These are phyloP conservation scores for Coendou prehensilis DNA, from an alignment of 2,797 vertebrate genomes.

Conservation along the genomic window DNA sequence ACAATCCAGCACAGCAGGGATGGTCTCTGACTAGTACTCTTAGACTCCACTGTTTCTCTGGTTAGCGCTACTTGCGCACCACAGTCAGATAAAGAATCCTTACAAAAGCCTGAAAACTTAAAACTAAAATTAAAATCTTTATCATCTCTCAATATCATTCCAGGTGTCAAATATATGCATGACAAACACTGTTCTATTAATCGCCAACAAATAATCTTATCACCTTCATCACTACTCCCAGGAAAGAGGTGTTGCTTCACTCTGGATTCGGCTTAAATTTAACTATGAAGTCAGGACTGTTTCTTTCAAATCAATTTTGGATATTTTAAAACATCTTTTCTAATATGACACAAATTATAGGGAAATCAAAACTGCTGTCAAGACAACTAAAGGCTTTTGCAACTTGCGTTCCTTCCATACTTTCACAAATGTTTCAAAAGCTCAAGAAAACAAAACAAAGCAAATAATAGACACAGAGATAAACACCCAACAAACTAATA, in stretches of 20 bases:
- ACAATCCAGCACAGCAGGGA: background rate
- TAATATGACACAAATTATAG: conserved; percentile 66
- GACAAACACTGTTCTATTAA: background rate
- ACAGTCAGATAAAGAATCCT: conserved; percentile 28
- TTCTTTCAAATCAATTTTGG: conserved; percentile 43
- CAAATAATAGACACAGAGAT: conserved; percentile 35
- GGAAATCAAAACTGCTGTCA: conserved; percentile 77
- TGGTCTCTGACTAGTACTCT: conserved; percentile 30
- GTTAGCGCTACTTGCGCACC: conserved; percentile 11
- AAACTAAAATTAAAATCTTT: conserved; percentile 30
- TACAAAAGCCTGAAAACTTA: conserved; percentile 55
- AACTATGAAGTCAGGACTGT: background rate
- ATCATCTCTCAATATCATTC: background rate
- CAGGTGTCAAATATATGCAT: background rate
- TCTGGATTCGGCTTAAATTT: conserved; percentile 47
- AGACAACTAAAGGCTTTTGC: conserved; percentile 65
- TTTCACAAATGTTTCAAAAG: conserved; percentile 62
- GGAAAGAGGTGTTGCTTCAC: background rate
- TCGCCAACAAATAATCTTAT: background rate
- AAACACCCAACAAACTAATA: background rate
- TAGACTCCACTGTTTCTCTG: background rate
- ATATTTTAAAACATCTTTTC: conserved; percentile 73
- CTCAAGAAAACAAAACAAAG: conserved; percentile 62
- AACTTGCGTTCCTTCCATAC: conserved; percentile 20
- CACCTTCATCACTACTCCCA: background rate